Conservation (phyloP, 2,113 vertebrate species). For the Macquaria australasica region DNA sequence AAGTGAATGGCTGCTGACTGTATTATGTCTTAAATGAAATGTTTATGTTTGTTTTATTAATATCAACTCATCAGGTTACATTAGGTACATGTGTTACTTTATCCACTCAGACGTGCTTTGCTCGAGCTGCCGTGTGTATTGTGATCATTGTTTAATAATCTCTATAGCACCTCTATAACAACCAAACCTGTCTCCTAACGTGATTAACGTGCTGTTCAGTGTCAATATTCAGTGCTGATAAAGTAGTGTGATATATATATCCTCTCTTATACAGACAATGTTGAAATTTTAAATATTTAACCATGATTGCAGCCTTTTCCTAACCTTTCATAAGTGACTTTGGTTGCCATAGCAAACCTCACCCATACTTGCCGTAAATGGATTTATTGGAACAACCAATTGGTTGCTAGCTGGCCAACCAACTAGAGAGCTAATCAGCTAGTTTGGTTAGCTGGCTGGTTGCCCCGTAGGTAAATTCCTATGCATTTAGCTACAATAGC, state of each 20-base stretch:
- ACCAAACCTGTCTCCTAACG: not conserved
- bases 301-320: no score
- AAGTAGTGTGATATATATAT: not conserved
- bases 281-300: no score
- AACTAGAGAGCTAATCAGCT: not conserved
- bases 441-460: not conserved
- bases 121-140: not conserved
- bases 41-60: not conserved
- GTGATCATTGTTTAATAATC: not conserved
- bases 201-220: no score
- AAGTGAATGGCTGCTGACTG: not conserved
- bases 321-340: not conserved
- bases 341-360: not conserved
- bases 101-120: not conserved
- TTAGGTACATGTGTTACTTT: not conserved
- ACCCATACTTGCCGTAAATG: not conserved
- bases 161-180: not conserved
- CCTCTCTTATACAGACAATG: no score
- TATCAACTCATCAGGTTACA: not conserved
- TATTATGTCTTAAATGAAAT: not conserved
- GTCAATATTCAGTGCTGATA: not conserved
- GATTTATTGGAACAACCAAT: not conserved
- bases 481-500: no score
- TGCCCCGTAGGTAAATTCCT: not conserved
- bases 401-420: no score